These are phyloP conservation scores for Pogonocichla stellata DNA, from an alignment of 2,113 vertebrate genomes.

Conservation along the genomic window DNA sequence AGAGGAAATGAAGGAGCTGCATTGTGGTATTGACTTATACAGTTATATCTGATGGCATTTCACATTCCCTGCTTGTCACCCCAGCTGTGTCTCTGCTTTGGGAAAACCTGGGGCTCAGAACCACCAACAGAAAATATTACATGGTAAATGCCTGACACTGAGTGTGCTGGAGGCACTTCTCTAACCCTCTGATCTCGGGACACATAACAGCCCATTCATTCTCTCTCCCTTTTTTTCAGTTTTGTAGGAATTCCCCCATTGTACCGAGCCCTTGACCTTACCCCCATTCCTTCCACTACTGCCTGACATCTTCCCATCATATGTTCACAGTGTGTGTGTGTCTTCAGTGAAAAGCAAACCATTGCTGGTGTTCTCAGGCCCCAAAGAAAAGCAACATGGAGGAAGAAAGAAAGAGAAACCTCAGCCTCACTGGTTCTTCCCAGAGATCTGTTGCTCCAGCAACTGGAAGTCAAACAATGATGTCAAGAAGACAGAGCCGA, in stretches of 20 bases:
- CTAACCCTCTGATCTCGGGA: slow-evolving; percentile 11
- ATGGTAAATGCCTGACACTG: neutral
- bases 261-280: slow-evolving; percentile 51
- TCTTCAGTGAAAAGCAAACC: slow-evolving; percentile 61
- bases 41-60: neutral
- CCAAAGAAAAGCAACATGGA: slow-evolving; percentile 4
- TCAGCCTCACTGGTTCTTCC: slow-evolving; percentile 35
- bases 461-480: slow-evolving; percentile 71
- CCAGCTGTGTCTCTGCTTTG: neutral
- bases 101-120: neutral
- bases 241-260: slow-evolving; percentile 53
- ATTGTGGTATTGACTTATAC: neutral
- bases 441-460: slow-evolving; percentile 65
- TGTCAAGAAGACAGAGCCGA: slow-evolving; percentile 16
- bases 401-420: slow-evolving; percentile 56
- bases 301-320: slow-evolving; percentile 69
- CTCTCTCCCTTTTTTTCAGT: slow-evolving; percentile 1
- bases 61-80: neutral
- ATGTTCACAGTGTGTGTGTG: slow-evolving; percentile 60
- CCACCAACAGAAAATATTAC: neutral
- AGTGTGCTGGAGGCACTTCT: neutral
- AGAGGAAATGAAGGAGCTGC: neutral
- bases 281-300: slow-evolving; percentile 46
- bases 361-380: neutral
- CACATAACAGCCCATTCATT: slow-evolving; percentile 33